Evolutionary conservation across 1,140 invertebrate genomes (phyloP).

Genomic region (Nasonia vitripennis): DNA sequence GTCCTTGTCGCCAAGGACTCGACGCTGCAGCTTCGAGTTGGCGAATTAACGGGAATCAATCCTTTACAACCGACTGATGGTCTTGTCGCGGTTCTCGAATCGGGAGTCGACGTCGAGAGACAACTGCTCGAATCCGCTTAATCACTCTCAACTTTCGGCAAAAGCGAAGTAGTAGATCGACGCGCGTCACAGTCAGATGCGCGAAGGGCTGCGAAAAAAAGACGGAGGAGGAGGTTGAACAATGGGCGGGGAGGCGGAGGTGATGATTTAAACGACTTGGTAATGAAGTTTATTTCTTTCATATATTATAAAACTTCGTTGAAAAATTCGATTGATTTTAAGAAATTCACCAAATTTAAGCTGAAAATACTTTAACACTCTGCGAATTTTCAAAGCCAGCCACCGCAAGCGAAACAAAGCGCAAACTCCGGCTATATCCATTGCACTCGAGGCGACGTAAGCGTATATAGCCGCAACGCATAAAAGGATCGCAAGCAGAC

Average conservation of each 20-base stretch:
- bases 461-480: neutral
- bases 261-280: too few relatives aligned
- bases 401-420: neutral
- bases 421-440: neutral
- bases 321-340: too few relatives aligned
- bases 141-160: neutral
- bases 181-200: too few relatives aligned
- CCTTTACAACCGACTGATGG: conserved; percentile 16
- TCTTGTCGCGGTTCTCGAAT: neutral
- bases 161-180: neutral
- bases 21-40: conserved; percentile 14
- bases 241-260: neutral
- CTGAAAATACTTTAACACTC: too few relatives aligned
- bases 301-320: too few relatives aligned
- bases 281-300: too few relatives aligned
- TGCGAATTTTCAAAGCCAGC: too few relatives aligned
- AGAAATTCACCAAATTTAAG: too few relatives aligned
- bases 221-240: neutral
- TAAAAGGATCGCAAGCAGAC: conserved; percentile 20
- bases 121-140: neutral
- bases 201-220: neutral
- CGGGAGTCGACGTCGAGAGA: conserved; percentile 4
- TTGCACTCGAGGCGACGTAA: neutral
- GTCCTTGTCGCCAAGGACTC: neutral
- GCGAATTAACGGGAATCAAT: conserved; percentile 42